A percentile compares a stretch with the other conserved stretches of the same genome.
Evolutionary conservation across 2,888 invertebrate species (phyloP).

Genomic region (Tetrapedia diversipes): DNA sequence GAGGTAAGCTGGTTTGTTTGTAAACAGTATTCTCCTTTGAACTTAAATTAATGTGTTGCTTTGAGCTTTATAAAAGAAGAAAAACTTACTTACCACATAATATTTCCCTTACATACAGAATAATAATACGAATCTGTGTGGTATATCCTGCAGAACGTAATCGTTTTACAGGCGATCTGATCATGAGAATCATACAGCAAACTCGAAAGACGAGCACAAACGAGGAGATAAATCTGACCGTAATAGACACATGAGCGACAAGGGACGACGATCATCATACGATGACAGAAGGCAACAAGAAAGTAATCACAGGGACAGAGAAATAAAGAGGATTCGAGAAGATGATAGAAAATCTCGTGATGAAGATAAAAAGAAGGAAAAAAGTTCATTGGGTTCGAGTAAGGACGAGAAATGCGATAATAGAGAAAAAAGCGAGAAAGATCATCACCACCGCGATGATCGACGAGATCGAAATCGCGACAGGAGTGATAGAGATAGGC

Average conservation of each 20-base stretch:
- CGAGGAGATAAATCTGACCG: constrained; percentile 71
- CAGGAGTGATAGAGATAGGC: constrained; percentile 66
- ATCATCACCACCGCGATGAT: constrained; percentile 78
- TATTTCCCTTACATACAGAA: constrained; percentile 66
- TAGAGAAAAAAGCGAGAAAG: constrained; percentile 72
- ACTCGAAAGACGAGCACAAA: constrained; percentile 75
- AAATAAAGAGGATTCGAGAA: constrained; percentile 73
- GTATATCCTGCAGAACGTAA: constrained; percentile 83
- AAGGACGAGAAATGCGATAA: constrained; percentile 74
- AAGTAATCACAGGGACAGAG: constrained; percentile 73
- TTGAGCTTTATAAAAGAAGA: constrained; percentile 34
- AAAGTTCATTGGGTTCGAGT: constrained; percentile 65
- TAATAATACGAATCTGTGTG: constrained; percentile 83
- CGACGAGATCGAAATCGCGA: constrained; percentile 72
- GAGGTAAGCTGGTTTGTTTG: constrained; percentile 80
- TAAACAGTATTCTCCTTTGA: constrained; percentile 25
- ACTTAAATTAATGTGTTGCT: background rate
- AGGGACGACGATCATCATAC: constrained; percentile 72
- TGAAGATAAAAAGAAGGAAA: constrained; percentile 75
- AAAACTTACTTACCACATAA: constrained; percentile 45
- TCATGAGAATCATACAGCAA: constrained; percentile 75
- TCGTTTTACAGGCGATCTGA: constrained; percentile 82
- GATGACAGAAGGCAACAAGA: constrained; percentile 76
- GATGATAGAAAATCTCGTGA: constrained; percentile 75
- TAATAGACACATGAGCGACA: constrained; percentile 72